Percentiles rank a stretch among this genome's conserved stretches.
phyloP scores from a whole-genome alignment of 92 coral and sea anemone species.

The Chrysogorgia sp. region DNA sequence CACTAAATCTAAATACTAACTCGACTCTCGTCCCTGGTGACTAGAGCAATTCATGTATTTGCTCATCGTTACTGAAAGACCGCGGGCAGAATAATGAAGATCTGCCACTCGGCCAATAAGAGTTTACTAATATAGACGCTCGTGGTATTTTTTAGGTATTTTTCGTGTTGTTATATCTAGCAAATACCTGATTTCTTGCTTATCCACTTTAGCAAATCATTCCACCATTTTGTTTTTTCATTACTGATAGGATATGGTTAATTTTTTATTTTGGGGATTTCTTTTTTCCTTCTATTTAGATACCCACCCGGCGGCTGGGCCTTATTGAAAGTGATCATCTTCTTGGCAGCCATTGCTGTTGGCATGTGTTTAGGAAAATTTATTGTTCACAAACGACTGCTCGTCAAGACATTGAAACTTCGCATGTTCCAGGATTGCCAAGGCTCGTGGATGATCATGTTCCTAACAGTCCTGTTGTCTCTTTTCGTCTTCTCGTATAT shows the following conservation, averaged over 20 bases:
- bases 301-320: constrained; percentile 95
- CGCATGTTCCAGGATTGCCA: constrained; percentile 79
- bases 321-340: constrained; percentile 75
- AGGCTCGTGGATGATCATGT: constrained; percentile 99
- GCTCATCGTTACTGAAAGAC: too few relatives aligned
- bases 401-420: constrained; percentile 65
- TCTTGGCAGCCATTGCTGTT: constrained; percentile 67
- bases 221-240: too few relatives aligned
- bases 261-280: neutral
- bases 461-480: constrained; percentile 71
- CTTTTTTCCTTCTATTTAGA: constrained; percentile 27
- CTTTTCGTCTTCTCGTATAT: constrained; percentile 85
- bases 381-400: constrained; percentile 72
- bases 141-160: too few relatives aligned
- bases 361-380: constrained; percentile 88
- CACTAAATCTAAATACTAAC: too few relatives aligned
- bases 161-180: too few relatives aligned
- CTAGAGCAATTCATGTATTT: too few relatives aligned
- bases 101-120: neutral
- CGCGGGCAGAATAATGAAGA: too few relatives aligned
- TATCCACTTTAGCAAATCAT: too few relatives aligned
- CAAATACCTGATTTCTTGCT: too few relatives aligned
- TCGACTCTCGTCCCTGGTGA: too few relatives aligned
- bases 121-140: neutral
- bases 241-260: too few relatives aligned